Base-by-base conservation (phyloP, 2,888 invertebrate genomes). In the Cosmia pyralina region DNA sequence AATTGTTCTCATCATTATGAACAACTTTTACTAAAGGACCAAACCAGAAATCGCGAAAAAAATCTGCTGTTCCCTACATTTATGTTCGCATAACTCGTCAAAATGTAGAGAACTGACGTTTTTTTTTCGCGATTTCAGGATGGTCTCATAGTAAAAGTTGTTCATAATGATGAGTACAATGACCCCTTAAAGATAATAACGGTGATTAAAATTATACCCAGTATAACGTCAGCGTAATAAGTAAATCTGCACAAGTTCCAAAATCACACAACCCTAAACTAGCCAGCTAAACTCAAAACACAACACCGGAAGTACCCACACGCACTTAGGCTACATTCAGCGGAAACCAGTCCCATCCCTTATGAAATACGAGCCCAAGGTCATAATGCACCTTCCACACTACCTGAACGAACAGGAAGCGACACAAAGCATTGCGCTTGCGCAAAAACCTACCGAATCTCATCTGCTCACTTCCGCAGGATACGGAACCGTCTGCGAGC, bases 401-500 rank as follows among this genome's bases (percentile, higher is more conserved):
- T 90, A 92, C 91, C 90, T 92, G 92, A 93, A 90, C 89, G 81
- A 85, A 81, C 91, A 89, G 93, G 93, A 93, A 92, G 86, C 86
- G 83, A 85, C 84, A 92, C 91, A 91, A 91, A 91, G 91, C 88
- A 85, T 90, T 88, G 90, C 85, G 92, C 91, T 90, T 89, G 90
- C 86, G 92, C 92, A 94, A 93, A 93, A 92, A 90, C 90, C 86
- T 64, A 73, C 75, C 92, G 89, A 94, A 92, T 93, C 93, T 93
- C 95, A 92, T 94, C 93, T 92, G 93, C 91, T 83, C 89, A 83
- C 92, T 92, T 94, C 95, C 95, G 93, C 85, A 93, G 95, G 94
- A 94, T 90, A 87, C 92, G 94, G 95, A 94, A 94, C 92, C 93
- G 94, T 92, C 93, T 94, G 94, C 90, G 87, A 87, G 85, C 85